Conservation (phyloP, 2,113 vertebrate genomes). For the Alosa alosa region DNA sequence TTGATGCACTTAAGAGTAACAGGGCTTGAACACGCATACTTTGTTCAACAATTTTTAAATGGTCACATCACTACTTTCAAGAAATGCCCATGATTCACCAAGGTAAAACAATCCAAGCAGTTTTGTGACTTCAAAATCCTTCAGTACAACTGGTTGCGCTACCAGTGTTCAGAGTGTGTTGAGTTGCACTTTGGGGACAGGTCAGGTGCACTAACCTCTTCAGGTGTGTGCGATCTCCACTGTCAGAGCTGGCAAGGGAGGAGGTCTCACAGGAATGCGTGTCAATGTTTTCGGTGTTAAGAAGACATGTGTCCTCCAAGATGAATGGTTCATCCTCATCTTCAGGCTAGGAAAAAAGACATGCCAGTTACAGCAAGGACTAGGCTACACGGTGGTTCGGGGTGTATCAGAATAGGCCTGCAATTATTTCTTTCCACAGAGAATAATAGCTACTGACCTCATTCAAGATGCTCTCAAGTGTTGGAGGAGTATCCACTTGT, state of each 20-base stretch:
- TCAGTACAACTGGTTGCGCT: not conserved
- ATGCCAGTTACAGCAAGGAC: not conserved
- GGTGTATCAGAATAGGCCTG: not conserved
- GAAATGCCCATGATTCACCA: no score
- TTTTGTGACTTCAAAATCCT: not conserved
- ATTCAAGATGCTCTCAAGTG: slow-evolving; percentile 95
- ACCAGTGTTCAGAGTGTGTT: not conserved
- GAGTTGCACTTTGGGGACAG: not conserved
- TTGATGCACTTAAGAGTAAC: slow-evolving; percentile 10
- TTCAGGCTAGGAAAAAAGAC: slow-evolving; percentile 76
- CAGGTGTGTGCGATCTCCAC: slow-evolving; percentile 87
- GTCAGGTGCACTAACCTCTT: slow-evolving; percentile 72
- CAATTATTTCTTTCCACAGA: not conserved
- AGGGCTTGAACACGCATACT: not conserved
- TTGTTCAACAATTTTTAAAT: not conserved
- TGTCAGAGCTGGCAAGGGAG: slow-evolving; percentile 96
- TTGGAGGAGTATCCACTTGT: slow-evolving; percentile 96
- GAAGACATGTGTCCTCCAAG: slow-evolving; percentile 87
- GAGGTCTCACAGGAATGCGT: slow-evolving; percentile 93
- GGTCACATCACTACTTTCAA: not conserved
- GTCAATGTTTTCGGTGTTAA: slow-evolving; percentile 89
- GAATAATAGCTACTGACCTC: slow-evolving; percentile 74
- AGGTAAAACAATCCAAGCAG: not conserved
- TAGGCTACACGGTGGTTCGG: not conserved
- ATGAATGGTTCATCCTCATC: slow-evolving; percentile 93